phyloP scores from a whole-genome alignment of 2,888 invertebrate species.

The Pyrrhosoma nymphula region DNA sequence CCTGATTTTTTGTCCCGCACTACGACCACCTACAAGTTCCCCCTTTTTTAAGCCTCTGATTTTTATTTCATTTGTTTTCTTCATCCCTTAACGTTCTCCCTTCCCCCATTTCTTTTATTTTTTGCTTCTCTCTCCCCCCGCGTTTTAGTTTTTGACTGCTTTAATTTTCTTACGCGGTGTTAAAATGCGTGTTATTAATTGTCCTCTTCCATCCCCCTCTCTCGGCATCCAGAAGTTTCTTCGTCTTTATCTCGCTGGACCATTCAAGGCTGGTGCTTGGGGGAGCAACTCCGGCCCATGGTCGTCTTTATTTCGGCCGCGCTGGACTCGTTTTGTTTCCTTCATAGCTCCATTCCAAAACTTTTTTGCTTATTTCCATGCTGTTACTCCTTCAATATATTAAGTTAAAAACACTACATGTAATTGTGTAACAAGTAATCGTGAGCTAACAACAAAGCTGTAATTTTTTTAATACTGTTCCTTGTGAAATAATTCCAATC shows the following conservation, averaged over 20 bases:
- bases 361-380: no score
- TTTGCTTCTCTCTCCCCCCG: background rate
- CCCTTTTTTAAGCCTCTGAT: background rate
- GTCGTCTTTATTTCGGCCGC: background rate
- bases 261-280: background rate
- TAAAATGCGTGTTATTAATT: slow-evolving; percentile 9
- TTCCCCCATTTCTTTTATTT: background rate
- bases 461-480: no score
- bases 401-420: no score
- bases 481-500: no score
- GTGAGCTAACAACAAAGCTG: no score
- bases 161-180: background rate
- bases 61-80: background rate
- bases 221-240: background rate
- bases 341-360: no score
- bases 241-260: background rate
- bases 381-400: no score
- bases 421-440: no score
- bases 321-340: no score
- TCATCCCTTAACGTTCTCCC: background rate
- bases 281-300: background rate
- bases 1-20: background rate
- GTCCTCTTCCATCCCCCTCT: background rate
- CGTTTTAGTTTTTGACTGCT: background rate
- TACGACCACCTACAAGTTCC: background rate